Percentiles rank a stretch among this genome's conserved stretches.
Evolutionary conservation across 2,888 invertebrate genomes (phyloP).

Genomic region (Stegana nigrithorax): DNA sequence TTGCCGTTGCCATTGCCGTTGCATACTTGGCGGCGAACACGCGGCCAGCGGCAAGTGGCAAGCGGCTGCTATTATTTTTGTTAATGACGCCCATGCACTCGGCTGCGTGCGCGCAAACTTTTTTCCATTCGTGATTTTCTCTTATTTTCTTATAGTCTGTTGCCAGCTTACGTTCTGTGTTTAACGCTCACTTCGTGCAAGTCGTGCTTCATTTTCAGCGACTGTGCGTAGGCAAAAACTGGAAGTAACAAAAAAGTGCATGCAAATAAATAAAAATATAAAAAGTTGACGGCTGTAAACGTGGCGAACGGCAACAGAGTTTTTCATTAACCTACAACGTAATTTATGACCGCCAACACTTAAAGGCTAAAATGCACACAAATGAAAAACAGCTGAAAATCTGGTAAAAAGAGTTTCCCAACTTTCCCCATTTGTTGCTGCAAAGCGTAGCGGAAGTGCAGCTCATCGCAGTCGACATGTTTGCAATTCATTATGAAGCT

Average conservation of each 20-base stretch:
- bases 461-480: too few relatives aligned
- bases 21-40: too few relatives aligned
- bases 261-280: too few relatives aligned
- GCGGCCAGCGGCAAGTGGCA: too few relatives aligned
- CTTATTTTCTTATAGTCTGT: background rate
- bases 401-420: background rate
- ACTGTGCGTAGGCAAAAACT: too few relatives aligned
- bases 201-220: background rate
- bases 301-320: slow-evolving; percentile 6
- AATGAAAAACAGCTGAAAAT: background rate
- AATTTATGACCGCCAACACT: slow-evolving; percentile 5
- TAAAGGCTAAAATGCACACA: background rate
- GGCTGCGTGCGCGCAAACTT: background rate
- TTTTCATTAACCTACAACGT: slow-evolving; percentile 10
- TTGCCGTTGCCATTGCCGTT: background rate
- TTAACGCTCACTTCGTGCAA: background rate
- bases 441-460: too few relatives aligned
- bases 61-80: background rate
- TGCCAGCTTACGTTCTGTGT: background rate
- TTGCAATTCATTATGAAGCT: background rate
- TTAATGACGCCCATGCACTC: background rate
- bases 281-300: background rate
- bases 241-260: too few relatives aligned
- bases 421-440: too few relatives aligned
- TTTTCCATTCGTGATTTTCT: background rate